Base-by-base conservation (phyloP, 2,113 vertebrate genomes). In the Lamprologus tigripictilis region DNA sequence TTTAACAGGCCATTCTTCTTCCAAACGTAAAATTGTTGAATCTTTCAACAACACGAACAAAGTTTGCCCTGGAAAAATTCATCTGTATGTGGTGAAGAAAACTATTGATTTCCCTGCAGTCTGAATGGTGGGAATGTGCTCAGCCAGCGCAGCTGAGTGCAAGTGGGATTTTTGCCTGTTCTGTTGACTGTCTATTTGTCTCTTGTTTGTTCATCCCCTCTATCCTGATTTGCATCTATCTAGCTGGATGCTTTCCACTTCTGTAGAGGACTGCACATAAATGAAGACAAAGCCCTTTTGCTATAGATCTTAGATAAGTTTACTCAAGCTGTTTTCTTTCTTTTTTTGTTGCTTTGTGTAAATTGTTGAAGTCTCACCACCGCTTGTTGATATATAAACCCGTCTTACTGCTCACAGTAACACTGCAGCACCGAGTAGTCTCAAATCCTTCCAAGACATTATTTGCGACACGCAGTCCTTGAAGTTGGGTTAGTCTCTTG, bases 101-200 rank as follows among this genome's bases (percentile, higher is more conserved):
- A 91, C 83, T 96, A 96, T 95, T 96, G 94, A 96, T 95, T 94
- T 93, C 90, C 71, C 86, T 90, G 92, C 87, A 91, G 92, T 89
- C 90, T 93, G 92, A 91, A 93, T 87, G 89, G 90, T 91, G 84
- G 82, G 88, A 91, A 92, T 92, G 90, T 89, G 90, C 88, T 93
- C 88, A 84, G 85, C 86, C 51, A 86, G 76, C 55, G 4, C 82
- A 73, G 88, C 47, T 40, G 37, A 88, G 82, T 73, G 55, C 85
- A 91, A 87, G 90, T 86, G 90, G 88, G 89, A 91, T 86, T 93
- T 90, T 88, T 91, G 86, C 90, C 86, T 82, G 87, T 91, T 83
- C 57, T 89, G 55, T 80, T 84, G 6, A 31, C 57, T 31, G 40
- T 88, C 84, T 89, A 49, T 92, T 86, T 90, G 88, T 92, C 54